Percentiles rank a stretch among this genome's conserved stretches.
These are phyloP conservation scores for Drosophila austrosaltans DNA, from an alignment of 2,888 invertebrate species.

Conservation along the genomic window DNA sequence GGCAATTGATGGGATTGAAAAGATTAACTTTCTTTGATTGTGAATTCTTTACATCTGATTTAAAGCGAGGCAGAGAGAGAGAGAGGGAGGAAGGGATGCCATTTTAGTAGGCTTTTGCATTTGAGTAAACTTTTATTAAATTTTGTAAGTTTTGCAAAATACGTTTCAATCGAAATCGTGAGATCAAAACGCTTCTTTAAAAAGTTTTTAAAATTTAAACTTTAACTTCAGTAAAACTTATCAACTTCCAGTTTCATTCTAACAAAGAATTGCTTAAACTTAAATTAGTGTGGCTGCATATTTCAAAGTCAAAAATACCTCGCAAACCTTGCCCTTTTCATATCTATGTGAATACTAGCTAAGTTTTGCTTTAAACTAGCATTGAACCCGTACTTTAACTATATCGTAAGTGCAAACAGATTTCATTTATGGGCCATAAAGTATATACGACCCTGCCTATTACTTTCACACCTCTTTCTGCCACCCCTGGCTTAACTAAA, in stretches of 20 bases:
- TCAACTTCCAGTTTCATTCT: too few relatives aligned
- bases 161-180: too few relatives aligned
- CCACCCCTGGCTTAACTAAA: background rate
- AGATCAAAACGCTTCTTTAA: too few relatives aligned
- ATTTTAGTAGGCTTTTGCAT: too few relatives aligned
- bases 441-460: background rate
- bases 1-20: slow-evolving; percentile 4
- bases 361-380: background rate
- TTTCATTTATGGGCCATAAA: slow-evolving; percentile 4
- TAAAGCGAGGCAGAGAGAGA: background rate
- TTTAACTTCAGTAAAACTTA: too few relatives aligned
- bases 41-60: slow-evolving; percentile 19
- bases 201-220: too few relatives aligned
- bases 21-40: slow-evolving; percentile 12
- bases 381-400: background rate
- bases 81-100: too few relatives aligned
- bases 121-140: too few relatives aligned
- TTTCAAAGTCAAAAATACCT: background rate
- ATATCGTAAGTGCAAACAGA: background rate
- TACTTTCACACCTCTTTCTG: slow-evolving; percentile 1
- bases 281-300: background rate
- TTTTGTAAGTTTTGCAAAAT: too few relatives aligned
- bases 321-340: background rate
- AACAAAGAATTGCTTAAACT: background rate
- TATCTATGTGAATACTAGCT: background rate